Base-by-base conservation (phyloP, 1,140 invertebrate species). In the Drosophila baimaii region DNA sequence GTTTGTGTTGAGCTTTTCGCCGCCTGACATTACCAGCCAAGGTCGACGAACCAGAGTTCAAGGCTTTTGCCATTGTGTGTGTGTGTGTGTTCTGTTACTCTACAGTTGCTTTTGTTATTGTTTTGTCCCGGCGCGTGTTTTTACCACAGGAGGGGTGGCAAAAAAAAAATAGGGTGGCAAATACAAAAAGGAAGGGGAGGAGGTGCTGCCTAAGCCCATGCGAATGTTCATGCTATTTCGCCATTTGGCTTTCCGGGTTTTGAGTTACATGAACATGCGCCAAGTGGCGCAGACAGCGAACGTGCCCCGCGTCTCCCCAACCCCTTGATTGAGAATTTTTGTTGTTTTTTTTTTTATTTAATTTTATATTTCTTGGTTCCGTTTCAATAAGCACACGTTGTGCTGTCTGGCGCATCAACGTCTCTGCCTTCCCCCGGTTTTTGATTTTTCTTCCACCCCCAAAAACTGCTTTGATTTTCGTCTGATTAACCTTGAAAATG, bases 31-130 rank as follows among this genome's bases (percentile, higher is more conserved):
- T 86, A 86, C 65, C 82, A 65, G 62, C 82, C 90, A 91, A 91
- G 91, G 95, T 95, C 66, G 95, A 94, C 77, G 96, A 96, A 93
- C 96, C 96, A 79, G 96, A 91, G 90, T 91, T 91, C 90, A 91
- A 91, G 90, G 90, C 51, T 90, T 77, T 81, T 61, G 62, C 39
- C 31, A 56, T 35, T 79, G 39, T 62, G 35, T 58, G 25, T 37
- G n/a, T 35, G 33, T 25, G 21, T 44, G n/a, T 56, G 19, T 37
- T 47, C 2, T 49, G 41, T n/a, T 25, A 15, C 5, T 35, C 6
- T 37, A 43, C 2, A 43, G 41, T n/a, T 25, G 17, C 5, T 35
- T 12, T 77, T 64, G 52, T 62, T 68, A 54, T 66, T 68, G 44
- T 76, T 46, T 46, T 56, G n/a, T 65, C 59, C 43, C 62, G 70